Evolutionary conservation across 2,888 invertebrate genomes (phyloP), one percentile per base, ranked within the genome.

Genomic region (Morpho achilles): DNA sequence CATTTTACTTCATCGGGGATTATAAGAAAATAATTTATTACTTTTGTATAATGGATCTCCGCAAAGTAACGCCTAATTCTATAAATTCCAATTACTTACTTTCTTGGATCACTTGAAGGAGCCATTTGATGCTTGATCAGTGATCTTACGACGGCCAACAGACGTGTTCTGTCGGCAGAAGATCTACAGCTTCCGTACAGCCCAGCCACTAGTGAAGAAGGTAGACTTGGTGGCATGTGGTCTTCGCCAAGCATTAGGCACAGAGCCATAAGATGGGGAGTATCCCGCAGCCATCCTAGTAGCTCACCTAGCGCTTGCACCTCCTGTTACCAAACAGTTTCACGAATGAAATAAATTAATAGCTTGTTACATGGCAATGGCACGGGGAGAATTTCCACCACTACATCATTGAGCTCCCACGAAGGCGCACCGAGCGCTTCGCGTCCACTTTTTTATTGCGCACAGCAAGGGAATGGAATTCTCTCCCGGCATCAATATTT

Each of bases 221-320:
- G 86, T 48, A 90, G 71, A 1, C 79, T 75, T 0, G 79, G 68
- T 0, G 89, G 86, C 73, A 88, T 80, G 61, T 84, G 80, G 8
- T 87, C 87, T 58, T 91, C 91, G 8, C 91, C 91, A 0, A 88
- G 79, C 4, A 89, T 79, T 0, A 91, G 77, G 66, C 88, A 88
- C 4, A 90, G 73, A 0, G 90, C 77, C n/a, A 89, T 85, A 8
- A 91, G 74, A 64, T 87, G 87, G 0, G 91, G 91, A 0, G 86
- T 87, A 42, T 87, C 87, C 16, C 89, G 80, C 3, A 91, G 82
- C 84, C 90, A 89, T 76, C 87, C 90, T 60, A 91, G 72, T 0
- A 91, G 77, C 64, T 91, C 91, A 4, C 86, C 87, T 3, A 91
- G 70, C 0, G 87, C 84, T 63, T 77, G 70, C 9, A 82, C 89